Base-by-base conservation (phyloP, 1,140 invertebrate species). In the Panonychus citri region DNA sequence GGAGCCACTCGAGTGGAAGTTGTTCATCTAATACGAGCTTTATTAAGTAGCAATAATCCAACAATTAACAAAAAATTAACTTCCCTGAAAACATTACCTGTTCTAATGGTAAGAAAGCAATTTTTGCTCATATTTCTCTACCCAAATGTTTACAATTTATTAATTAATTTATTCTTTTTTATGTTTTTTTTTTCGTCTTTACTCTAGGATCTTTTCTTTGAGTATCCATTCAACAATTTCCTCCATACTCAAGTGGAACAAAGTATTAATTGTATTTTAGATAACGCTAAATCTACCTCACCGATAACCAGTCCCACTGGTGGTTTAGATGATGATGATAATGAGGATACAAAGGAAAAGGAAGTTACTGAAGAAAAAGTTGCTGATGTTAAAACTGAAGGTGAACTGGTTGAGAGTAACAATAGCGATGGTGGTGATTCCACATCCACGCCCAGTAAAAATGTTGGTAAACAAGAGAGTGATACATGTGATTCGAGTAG, bases 201-300 rank as follows among this genome's bases (percentile, higher is more conserved):
- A n/a, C 71, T 81, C 50, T 67, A 87, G 74, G 80, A 87, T 72
- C 72, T 88, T 69, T 82, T 84, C 75, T 84, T 87, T 69, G 74
- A 76, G 65, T 85, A 81, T 73, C 74, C 76, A 30, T 81, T 82
- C 77, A 89, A 90, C 73, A 90, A 86, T 73, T 88, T 89, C 71
- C 72, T 89, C 61, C 86, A 89, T 70, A 80, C 80, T 56, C 81
- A 85, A 73, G 81, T 86, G 51, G 78, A 81, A 68, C 75, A 78
- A 66, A 79, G 79, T 65, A 71, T 88, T 72, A 71, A 53, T 21
- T 52, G 63, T 40, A 30, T 61, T 37, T 27, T 61, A 25, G 39
- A 60, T n/a, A 60, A 60, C 28, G 58, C 53, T 12, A 51, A 51
- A 5, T 51, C 49, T 27, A 51, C 17, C 26, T 51, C 49, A 17